Conservation (phyloP, 2,113 vertebrate species). For the Solea solea region DNA sequence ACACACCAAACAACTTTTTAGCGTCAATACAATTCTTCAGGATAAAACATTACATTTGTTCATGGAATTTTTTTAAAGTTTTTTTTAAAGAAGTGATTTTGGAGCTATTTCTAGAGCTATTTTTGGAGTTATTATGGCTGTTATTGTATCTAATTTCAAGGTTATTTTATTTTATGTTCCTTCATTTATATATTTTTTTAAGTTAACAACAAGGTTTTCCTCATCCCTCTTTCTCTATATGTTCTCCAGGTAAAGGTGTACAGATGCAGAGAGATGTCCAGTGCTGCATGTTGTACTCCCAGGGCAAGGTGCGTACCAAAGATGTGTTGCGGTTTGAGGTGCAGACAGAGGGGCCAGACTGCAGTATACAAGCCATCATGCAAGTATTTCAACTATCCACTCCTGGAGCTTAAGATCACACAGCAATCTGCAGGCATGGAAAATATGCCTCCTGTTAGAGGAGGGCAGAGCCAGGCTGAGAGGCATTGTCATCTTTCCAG, state of each 20-base stretch:
- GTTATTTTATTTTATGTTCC: not conserved
- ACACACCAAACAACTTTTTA: no score
- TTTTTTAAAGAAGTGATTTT: no score
- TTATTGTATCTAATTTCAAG: not conserved
- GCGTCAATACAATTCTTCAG: no score
- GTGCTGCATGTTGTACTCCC: slow-evolving; percentile 86
- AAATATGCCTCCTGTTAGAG: slow-evolving; percentile 76
- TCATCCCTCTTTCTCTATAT: not conserved
- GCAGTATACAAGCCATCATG: slow-evolving; percentile 87
- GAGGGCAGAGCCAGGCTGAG: slow-evolving; percentile 63
- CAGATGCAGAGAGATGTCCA: slow-evolving; percentile 85
- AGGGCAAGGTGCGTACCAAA: slow-evolving; percentile 84
- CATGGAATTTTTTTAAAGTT: no score
- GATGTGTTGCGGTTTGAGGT: slow-evolving; percentile 83
- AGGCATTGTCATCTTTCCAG: slow-evolving; percentile 77
- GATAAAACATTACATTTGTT: no score
- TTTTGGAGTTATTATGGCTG: not conserved
- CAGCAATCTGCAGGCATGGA: slow-evolving; percentile 70
- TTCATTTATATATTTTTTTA: not conserved
- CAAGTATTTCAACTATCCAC: slow-evolving; percentile 83
- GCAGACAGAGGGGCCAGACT: slow-evolving; percentile 85
- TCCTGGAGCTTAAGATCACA: slow-evolving; percentile 68
- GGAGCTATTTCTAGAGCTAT: no score
- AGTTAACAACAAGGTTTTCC: not conserved
- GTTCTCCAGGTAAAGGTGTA: slow-evolving; percentile 79